phyloP scores from a whole-genome alignment of 1,140 invertebrate species.

The Gryon sp. region DNA sequence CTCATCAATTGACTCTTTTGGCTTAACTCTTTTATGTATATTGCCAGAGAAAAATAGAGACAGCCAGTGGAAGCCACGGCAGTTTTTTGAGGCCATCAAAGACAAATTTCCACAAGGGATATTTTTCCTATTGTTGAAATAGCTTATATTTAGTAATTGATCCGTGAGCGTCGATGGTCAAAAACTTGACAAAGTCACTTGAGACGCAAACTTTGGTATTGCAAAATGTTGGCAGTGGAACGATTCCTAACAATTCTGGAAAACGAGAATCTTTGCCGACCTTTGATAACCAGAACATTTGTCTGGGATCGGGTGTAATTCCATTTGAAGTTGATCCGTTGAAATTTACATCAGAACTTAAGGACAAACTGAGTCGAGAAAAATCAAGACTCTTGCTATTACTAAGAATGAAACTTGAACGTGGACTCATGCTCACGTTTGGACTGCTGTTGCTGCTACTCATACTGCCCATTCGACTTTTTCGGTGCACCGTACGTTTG shows the following conservation, averaged over 20 bases:
- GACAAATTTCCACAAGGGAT: slow-evolving; percentile 51
- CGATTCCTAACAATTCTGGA: slow-evolving; percentile 68
- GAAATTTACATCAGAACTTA: not conserved
- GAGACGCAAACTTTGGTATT: slow-evolving; percentile 71
- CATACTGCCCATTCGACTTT: slow-evolving; percentile 66
- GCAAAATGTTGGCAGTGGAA: slow-evolving; percentile 69
- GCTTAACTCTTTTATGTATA: slow-evolving; percentile 4
- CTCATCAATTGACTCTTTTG: not conserved
- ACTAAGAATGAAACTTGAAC: slow-evolving; percentile 51
- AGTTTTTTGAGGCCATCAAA: slow-evolving; percentile 6
- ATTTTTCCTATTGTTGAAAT: slow-evolving; percentile 52
- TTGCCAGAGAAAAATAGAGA: slow-evolving; percentile 19
- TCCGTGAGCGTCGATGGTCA: slow-evolving; percentile 74
- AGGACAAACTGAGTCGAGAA: slow-evolving; percentile 15
- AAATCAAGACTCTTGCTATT: slow-evolving; percentile 50
- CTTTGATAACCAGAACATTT: slow-evolving; percentile 68
- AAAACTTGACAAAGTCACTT: slow-evolving; percentile 72
- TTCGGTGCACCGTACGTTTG: slow-evolving; percentile 48
- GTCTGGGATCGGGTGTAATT: not conserved
- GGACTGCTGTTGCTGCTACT: slow-evolving; percentile 66
- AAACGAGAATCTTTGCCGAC: slow-evolving; percentile 54
- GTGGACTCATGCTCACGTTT: slow-evolving; percentile 58
- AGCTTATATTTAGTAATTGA: slow-evolving; percentile 71
- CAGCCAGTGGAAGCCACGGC: slow-evolving; percentile 26
- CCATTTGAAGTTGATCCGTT: slow-evolving; percentile 8